Evolutionary conservation across 1,140 invertebrate genomes (phyloP).

Genomic region (Drosophila seguyi): DNA sequence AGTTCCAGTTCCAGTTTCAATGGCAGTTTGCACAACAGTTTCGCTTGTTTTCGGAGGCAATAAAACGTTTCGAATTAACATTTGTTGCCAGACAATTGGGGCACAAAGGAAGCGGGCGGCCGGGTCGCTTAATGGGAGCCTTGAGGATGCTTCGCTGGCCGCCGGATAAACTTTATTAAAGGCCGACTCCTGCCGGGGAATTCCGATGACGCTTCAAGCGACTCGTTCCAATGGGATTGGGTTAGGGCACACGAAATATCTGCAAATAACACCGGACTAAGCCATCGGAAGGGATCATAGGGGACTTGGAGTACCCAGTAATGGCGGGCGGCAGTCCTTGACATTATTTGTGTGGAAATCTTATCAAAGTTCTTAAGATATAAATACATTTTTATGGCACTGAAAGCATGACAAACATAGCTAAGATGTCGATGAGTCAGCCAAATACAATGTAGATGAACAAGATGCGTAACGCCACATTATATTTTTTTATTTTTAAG

Average conservation of each 20-base stretch:
- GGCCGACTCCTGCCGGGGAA: constrained; percentile 3
- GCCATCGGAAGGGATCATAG: background rate
- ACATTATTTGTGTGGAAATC: background rate
- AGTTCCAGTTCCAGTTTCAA: constrained; percentile 24
- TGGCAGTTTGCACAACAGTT: constrained; percentile 12
- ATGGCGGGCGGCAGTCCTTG: background rate
- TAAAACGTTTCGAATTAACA: constrained; percentile 69
- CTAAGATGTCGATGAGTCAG: background rate
- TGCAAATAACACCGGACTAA: background rate
- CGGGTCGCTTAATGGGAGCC: constrained; percentile 29
- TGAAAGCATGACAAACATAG: background rate
- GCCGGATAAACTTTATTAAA: constrained; percentile 32
- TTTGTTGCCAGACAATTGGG: constrained; percentile 47
- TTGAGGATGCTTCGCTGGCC: constrained; percentile 36
- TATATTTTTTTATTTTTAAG: background rate
- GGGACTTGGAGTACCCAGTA: background rate
- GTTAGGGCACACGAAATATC: background rate
- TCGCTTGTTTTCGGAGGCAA: constrained; percentile 37
- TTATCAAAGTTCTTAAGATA: background rate
- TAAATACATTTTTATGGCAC: background rate
- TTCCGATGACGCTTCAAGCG: constrained; percentile 10
- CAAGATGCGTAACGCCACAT: background rate
- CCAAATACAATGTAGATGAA: background rate
- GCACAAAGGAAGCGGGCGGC: constrained; percentile 10
- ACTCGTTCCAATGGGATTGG: background rate